Conservation (phyloP, 2,888 invertebrate genomes). For the Petrolisthes cinctipes region DNA sequence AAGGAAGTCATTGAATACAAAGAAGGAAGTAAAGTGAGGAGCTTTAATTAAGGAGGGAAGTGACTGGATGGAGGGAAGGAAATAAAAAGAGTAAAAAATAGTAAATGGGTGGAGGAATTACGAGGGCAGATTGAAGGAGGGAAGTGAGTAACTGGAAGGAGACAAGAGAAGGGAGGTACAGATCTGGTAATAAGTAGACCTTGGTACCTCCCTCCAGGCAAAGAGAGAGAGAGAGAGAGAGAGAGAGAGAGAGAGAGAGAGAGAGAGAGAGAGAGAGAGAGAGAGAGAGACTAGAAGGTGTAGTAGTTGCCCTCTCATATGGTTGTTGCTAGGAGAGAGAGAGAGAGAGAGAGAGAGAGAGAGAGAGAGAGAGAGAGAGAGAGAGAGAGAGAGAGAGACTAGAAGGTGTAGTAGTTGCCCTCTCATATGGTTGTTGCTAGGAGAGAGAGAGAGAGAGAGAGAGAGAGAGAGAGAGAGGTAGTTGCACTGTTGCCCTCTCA, state of each 20-base stretch:
- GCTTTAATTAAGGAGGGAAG: too few relatives aligned
- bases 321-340: not conserved
- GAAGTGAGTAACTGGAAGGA: too few relatives aligned
- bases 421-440: not conserved
- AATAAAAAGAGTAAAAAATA: too few relatives aligned
- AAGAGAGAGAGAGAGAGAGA: not conserved
- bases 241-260: conserved; percentile 11
- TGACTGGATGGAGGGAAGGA: too few relatives aligned
- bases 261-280: not conserved
- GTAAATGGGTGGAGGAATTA: too few relatives aligned
- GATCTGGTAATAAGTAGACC: too few relatives aligned
- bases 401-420: not conserved
- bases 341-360: not conserved
- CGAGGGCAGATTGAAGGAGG: too few relatives aligned
- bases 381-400: not conserved
- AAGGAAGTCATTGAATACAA: too few relatives aligned
- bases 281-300: not conserved
- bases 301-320: not conserved
- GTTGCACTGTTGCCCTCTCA: not conserved
- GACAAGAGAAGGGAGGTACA: too few relatives aligned
- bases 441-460: not conserved
- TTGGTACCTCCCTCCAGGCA: not conserved
- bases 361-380: conserved; percentile 8
- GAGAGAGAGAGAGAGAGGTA: not conserved
- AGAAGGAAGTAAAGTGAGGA: not conserved